Percentiles rank a stretch among this genome's conserved stretches.
Evolutionary conservation across 2,797 vertebrate species (phyloP).

Genomic region (Spea hammondii): DNA sequence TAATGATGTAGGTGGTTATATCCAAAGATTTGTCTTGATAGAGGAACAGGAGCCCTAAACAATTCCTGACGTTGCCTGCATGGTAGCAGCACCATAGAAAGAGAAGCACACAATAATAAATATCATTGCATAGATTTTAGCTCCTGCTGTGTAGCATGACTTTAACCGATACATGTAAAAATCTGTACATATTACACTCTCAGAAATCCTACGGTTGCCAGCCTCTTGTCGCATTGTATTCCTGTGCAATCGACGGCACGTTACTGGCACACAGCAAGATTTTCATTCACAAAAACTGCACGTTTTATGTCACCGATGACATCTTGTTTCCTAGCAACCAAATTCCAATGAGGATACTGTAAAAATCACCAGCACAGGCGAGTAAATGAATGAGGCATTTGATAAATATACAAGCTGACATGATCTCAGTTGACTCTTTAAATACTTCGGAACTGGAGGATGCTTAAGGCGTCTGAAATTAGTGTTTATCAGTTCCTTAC

Average conservation of each 20-base stretch:
- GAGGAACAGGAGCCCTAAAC: too few relatives aligned
- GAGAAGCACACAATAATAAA: too few relatives aligned
- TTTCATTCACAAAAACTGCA: slow-evolving; percentile 48
- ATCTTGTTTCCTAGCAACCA: slow-evolving; percentile 46
- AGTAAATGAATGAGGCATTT: slow-evolving; percentile 50
- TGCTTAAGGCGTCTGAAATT: slow-evolving; percentile 14
- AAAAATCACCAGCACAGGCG: slow-evolving; percentile 12
- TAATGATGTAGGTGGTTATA: too few relatives aligned
- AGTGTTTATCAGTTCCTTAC: slow-evolving; percentile 9
- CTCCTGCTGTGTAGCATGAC: neutral
- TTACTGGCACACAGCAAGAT: slow-evolving; percentile 28
- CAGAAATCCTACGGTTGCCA: neutral
- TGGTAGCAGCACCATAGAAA: too few relatives aligned
- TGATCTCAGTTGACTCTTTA: slow-evolving; percentile 50
- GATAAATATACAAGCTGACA: slow-evolving; percentile 50
- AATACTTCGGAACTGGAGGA: slow-evolving; percentile 41
- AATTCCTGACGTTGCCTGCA: too few relatives aligned
- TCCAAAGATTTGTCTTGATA: too few relatives aligned
- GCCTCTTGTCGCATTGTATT: slow-evolving; percentile 10
- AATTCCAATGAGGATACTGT: slow-evolving; percentile 34
- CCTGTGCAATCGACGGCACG: slow-evolving; percentile 1
- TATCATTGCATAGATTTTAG: neutral
- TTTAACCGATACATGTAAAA: neutral
- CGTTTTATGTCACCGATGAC: slow-evolving; percentile 38
- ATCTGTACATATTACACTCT: neutral